Evolutionary conservation across 2,797 vertebrate species (phyloP).

Genomic region (Hipposideros larvatus): DNA sequence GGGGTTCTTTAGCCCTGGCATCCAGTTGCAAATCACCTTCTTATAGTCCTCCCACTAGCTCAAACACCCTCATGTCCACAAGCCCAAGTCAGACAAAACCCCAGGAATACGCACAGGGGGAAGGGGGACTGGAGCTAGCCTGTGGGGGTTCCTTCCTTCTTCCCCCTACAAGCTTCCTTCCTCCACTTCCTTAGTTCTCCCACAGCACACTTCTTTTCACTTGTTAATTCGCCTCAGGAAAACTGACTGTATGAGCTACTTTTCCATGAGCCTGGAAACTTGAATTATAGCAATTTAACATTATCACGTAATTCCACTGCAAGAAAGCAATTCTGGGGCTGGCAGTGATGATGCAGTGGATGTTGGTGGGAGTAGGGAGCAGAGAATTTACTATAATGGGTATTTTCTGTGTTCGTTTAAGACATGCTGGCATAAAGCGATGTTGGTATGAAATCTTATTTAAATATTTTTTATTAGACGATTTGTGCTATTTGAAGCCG

Average conservation of each 20-base stretch:
- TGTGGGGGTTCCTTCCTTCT: neutral
- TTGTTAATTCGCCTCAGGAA: neutral
- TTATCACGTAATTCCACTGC: neutral
- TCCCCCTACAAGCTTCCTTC: neutral
- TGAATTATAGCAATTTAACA: neutral
- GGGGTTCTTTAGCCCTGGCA: neutral
- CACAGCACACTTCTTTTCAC: neutral
- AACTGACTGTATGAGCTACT: neutral
- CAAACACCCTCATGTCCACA: neutral
- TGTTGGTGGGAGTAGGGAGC: neutral
- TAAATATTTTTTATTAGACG: conserved; percentile 29
- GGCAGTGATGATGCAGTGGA: neutral
- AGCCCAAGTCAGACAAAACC: neutral
- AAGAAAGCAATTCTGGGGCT: neutral
- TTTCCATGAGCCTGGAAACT: conserved; percentile 5
- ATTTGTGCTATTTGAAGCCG: neutral
- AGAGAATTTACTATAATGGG: neutral
- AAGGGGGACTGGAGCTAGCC: neutral
- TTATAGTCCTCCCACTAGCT: neutral
- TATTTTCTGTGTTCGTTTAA: conserved; percentile 19
- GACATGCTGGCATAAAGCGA: neutral
- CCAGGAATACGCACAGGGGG: neutral
- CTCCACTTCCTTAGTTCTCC: neutral
- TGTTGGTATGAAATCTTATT: neutral
- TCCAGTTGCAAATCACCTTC: neutral